phyloP scores from a whole-genome alignment of 2,797 vertebrate species.

The Hyperoplus immaculatus region DNA sequence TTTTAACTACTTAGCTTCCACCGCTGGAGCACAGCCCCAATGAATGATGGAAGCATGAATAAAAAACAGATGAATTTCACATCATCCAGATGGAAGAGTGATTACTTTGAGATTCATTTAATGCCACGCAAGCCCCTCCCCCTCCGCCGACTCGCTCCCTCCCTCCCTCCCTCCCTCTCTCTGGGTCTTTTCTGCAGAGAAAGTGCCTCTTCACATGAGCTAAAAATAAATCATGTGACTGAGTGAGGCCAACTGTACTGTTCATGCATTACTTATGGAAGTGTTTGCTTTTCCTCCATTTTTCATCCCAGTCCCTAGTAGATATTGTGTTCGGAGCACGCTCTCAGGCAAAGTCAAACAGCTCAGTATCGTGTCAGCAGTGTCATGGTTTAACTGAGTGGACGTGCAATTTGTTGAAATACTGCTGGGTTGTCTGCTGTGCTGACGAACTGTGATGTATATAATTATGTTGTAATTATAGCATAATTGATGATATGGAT shows the following conservation, averaged over 20 bases:
- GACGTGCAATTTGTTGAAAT: constrained; percentile 11
- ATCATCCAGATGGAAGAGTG: constrained; percentile 76
- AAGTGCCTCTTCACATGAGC: constrained; percentile 80
- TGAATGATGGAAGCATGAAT: constrained; percentile 28
- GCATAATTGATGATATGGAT: background rate
- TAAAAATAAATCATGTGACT: constrained; percentile 84
- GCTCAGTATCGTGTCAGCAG: constrained; percentile 6
- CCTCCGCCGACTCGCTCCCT: constrained; percentile 43
- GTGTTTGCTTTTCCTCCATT: constrained; percentile 74
- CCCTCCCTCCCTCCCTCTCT: constrained; percentile 17
- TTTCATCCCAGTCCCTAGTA: constrained; percentile 34
- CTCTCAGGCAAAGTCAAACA: constrained; percentile 46
- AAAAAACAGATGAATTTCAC: constrained; percentile 65
- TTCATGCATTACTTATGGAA: constrained; percentile 87
- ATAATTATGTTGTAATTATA: background rate
- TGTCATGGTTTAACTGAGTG: background rate
- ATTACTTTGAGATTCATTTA: constrained; percentile 73
- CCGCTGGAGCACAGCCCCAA: constrained; percentile 27
- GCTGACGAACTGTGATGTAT: background rate
- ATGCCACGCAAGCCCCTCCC: constrained; percentile 60
- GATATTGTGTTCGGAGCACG: constrained; percentile 29
- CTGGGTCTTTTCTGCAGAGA: constrained; percentile 63
- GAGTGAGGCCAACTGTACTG: constrained; percentile 73
- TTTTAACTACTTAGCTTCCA: constrained; percentile 41
- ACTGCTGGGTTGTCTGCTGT: background rate